Evolutionary conservation across 2,797 vertebrate species (phyloP).

Genomic region (Denticeps clupeoides): DNA sequence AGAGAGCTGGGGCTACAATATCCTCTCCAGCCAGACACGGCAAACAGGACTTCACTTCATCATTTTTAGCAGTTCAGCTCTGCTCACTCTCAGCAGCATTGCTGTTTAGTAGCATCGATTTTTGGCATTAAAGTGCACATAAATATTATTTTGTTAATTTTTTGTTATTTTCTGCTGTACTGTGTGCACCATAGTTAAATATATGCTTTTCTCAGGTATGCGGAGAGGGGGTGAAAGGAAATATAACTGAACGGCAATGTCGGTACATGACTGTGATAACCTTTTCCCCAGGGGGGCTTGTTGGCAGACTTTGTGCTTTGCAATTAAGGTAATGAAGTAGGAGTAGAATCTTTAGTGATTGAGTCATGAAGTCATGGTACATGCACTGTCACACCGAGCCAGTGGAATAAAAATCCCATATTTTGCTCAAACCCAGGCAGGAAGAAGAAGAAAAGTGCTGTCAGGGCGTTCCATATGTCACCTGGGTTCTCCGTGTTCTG

Average conservation of each 20-base stretch:
- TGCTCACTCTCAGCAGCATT: background rate
- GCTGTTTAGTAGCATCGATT: no score
- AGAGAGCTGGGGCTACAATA: slow-evolving; percentile 16
- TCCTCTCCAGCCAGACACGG: slow-evolving; percentile 24
- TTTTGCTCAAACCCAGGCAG: no score
- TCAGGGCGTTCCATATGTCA: background rate
- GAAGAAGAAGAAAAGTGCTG: slow-evolving; percentile 4
- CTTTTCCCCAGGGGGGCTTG: background rate
- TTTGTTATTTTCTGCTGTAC: no score
- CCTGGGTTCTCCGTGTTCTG: background rate
- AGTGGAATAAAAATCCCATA: background rate
- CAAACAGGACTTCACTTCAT: slow-evolving; percentile 16
- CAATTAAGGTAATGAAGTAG: slow-evolving; percentile 55
- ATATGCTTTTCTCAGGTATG: background rate
- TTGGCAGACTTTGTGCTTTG: slow-evolving; percentile 18
- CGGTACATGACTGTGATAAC: slow-evolving; percentile 1
- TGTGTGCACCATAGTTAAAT: slow-evolving; percentile 7
- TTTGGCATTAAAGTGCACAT: background rate
- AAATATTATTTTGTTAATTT: background rate
- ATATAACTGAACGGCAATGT: slow-evolving; percentile 1
- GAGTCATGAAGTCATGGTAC: slow-evolving; percentile 50
- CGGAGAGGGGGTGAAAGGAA: background rate
- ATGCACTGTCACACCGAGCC: slow-evolving; percentile 43
- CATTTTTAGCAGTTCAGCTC: background rate
- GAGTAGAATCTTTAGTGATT: slow-evolving; percentile 47